phyloP scores from a whole-genome alignment of 30 jellyfish, hydroid and myxozoan species.

The Aurelia aurita complex sp. Pacific region DNA sequence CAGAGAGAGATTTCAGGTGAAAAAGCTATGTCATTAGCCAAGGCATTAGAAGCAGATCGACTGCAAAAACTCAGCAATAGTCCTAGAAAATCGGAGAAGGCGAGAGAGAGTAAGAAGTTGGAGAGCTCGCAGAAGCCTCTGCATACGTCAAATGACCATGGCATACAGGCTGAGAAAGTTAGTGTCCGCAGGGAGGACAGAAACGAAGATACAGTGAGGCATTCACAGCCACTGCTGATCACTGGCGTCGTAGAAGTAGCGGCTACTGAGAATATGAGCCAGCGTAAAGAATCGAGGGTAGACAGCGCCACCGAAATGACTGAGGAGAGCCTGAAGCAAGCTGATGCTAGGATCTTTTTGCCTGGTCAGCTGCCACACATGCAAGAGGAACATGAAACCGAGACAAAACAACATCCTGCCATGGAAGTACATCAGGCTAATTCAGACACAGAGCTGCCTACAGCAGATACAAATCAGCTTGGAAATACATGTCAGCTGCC shows the following conservation, averaged over 20 bases:
- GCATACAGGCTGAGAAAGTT: too few species aligned
- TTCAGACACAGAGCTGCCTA: not conserved
- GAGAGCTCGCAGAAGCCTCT: too few species aligned
- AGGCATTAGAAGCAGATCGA: not conserved
- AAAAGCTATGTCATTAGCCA: not conserved
- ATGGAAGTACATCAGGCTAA: not conserved
- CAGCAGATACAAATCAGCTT: too few species aligned
- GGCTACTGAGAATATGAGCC: not conserved
- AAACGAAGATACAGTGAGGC: too few species aligned
- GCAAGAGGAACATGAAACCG: not conserved
- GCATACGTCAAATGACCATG: too few species aligned
- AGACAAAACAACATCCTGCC: too few species aligned
- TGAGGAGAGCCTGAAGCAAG: conserved; percentile 27
- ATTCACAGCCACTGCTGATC: not conserved
- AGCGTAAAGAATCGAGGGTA: conserved; percentile 30
- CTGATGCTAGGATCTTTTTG: not conserved
- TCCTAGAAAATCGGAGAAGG: too few species aligned
- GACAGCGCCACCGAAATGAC: conserved; percentile 62
- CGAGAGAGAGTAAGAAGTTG: too few species aligned
- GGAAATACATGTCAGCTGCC: not conserved
- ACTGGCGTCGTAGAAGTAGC: conserved; percentile 1
- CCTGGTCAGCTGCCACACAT: not conserved
- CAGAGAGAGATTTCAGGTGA: not conserved
- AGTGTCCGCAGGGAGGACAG: too few species aligned
- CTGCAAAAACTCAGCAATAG: too few species aligned